Percentiles rank a stretch among this genome's conserved stretches.
Conservation (phyloP, 2,888 invertebrate species). For the Amaurobius ferox region DNA sequence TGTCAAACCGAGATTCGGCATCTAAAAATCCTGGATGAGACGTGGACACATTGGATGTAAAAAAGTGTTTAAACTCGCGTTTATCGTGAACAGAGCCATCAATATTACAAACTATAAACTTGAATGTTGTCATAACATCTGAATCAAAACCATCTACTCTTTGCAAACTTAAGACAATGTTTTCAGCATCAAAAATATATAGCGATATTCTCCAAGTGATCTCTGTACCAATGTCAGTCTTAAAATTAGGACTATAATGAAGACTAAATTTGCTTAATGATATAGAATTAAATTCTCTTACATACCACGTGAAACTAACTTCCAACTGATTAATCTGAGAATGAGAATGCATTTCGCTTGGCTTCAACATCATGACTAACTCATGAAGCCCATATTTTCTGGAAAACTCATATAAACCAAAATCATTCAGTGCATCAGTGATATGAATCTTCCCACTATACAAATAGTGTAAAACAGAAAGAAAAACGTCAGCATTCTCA, state of each 20-base stretch:
- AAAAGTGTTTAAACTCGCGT: slow-evolving; percentile 3
- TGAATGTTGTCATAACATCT: background rate
- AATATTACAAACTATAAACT: background rate
- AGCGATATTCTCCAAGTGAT: background rate
- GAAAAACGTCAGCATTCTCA: background rate
- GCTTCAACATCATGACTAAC: background rate
- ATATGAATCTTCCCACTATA: background rate
- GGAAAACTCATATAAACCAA: background rate
- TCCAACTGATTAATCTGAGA: background rate
- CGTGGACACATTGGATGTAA: background rate
- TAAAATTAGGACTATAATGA: background rate
- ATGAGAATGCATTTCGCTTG: background rate
- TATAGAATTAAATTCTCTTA: slow-evolving; percentile 13
- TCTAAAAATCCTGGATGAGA: slow-evolving; percentile 4
- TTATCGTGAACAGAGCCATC: background rate
- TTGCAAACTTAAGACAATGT: slow-evolving; percentile 3
- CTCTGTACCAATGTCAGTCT: background rate
- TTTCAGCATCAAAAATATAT: background rate
- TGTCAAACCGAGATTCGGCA: background rate
- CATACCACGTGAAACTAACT: slow-evolving; percentile 5
- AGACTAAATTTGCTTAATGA: background rate
- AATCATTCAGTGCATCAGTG: background rate
- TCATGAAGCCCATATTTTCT: slow-evolving; percentile 13
- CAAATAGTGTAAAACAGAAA: slow-evolving; percentile 2
- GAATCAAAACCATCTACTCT: background rate